These are phyloP conservation scores for Archilochus colubris DNA, from an alignment of 2,113 vertebrate genomes.

Conservation along the genomic window DNA sequence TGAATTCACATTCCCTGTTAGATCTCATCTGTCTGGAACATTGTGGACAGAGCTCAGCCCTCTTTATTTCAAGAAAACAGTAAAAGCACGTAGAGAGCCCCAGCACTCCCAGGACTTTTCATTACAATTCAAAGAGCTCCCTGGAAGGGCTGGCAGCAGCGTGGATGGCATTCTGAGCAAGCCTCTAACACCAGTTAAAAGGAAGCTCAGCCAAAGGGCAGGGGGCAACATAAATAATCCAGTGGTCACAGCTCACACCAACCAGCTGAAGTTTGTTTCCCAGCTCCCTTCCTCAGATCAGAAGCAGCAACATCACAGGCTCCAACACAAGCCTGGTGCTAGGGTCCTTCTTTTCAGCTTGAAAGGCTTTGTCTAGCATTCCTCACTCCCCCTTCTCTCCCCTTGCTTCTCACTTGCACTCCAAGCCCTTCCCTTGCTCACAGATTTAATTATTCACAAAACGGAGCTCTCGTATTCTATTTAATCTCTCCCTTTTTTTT, in stretches of 20 bases:
- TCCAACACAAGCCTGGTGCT: background rate
- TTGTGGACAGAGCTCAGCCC: background rate
- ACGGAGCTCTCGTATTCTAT: background rate
- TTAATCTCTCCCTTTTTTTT: slow-evolving; percentile 31
- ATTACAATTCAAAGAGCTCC: background rate
- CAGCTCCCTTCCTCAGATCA: background rate
- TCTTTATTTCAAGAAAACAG: background rate
- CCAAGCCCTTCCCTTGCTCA: background rate
- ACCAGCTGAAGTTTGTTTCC: background rate
- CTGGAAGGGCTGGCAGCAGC: background rate
- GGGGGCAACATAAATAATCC: background rate
- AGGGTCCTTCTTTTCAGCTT: background rate
- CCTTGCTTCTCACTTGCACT: background rate
- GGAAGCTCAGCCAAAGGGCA: background rate
- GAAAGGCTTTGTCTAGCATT: background rate
- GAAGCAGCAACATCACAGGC: background rate
- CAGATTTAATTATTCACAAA: slow-evolving; percentile 39
- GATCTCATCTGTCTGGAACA: background rate
- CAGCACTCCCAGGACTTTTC: background rate
- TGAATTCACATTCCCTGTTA: background rate
- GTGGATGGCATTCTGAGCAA: background rate
- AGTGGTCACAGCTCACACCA: background rate
- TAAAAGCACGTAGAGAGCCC: background rate
- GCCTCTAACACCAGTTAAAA: background rate
- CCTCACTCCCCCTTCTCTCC: background rate